Evolutionary conservation across 2,888 invertebrate species (phyloP), one percentile per base, ranked within the genome.

Genomic region (Phytoseiulus persimilis): DNA sequence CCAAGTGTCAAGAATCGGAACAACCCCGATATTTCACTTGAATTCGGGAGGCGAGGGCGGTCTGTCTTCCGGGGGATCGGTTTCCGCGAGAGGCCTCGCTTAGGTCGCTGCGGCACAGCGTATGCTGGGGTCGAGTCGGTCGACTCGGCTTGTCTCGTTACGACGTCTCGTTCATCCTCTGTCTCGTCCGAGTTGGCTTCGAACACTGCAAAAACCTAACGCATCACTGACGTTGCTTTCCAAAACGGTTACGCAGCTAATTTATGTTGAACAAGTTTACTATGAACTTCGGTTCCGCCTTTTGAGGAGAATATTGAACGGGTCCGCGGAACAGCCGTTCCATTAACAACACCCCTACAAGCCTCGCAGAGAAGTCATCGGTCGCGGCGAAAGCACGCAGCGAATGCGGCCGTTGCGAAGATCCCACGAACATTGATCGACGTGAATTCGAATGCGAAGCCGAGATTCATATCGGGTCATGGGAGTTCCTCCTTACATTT

Each of bases 221-320:
- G 65, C 65, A 65, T 65, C 65, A 65, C 65, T 65, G 65, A 65
- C 65, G 65, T 65, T 65, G 65, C 65, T 65, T 65, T 65, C 65
- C 65, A 65, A n/a, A 65, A 65, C 65, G 18, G 65, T 65, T 65
- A 65, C 65, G 65, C 65, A 65, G 65, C 65, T 65, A 65, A 65
- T 65, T 65, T 65, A 65, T 65, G 65, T 65, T 65, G 65, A 18
- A 65, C 65, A 65, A 65, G 65, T 65, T 65, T 28, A 65, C 65
- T 28, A 28, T 65, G 65, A 3, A 65, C 11, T 65, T 65, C 18
- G 18, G 14, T 65, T 65, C 65, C 65, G 65, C 65, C 65, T 65
- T 28, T 23, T 6, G 18, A 65, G 65, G 65, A 65, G 65, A 65
- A 65, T 65, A 65, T 65, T 28, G 65, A 65, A 65, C 18, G 65